A percentile compares a stretch with the other conserved stretches of the same genome.
phyloP scores from a whole-genome alignment of 2,888 invertebrate genomes.

The Tolmerus cingulatus region DNA sequence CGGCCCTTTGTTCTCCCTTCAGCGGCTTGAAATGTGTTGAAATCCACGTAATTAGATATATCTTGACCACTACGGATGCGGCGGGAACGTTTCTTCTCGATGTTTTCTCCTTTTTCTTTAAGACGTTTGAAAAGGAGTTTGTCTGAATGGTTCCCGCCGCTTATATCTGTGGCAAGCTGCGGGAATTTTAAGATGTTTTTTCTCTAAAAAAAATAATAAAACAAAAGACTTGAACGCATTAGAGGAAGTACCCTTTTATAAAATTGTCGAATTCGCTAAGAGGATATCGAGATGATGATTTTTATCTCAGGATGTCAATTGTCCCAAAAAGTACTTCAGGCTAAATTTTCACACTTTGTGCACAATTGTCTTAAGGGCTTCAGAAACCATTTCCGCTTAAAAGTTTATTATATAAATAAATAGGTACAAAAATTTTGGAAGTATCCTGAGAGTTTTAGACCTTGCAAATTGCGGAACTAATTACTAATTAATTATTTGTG shows the following conservation, averaged over 20 bases:
- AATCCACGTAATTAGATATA: slow-evolving; percentile 23
- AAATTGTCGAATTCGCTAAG: neutral
- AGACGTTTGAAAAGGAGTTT: neutral
- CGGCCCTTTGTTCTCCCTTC: neutral
- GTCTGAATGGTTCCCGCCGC: neutral
- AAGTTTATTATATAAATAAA: neutral
- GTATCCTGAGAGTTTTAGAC: neutral
- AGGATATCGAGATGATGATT: neutral
- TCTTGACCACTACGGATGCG: neutral
- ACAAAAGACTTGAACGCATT: neutral
- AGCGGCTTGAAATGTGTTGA: neutral
- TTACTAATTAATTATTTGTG: no score
- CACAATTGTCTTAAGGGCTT: neutral
- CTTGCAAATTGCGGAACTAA: no score
- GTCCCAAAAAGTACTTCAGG: neutral
- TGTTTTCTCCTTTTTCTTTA: neutral
- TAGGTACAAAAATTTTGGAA: no score
- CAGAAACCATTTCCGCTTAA: neutral
- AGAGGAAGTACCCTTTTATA: neutral
- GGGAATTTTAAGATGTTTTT: neutral
- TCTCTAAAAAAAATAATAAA: neutral
- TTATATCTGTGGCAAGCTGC: neutral
- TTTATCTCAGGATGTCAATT: neutral
- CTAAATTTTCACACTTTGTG: neutral
- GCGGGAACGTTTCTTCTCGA: neutral